A percentile compares a stretch with the other conserved stretches of the same genome.
Conservation (phyloP, 2,113 vertebrate species). For the Bujurquina vittata region DNA sequence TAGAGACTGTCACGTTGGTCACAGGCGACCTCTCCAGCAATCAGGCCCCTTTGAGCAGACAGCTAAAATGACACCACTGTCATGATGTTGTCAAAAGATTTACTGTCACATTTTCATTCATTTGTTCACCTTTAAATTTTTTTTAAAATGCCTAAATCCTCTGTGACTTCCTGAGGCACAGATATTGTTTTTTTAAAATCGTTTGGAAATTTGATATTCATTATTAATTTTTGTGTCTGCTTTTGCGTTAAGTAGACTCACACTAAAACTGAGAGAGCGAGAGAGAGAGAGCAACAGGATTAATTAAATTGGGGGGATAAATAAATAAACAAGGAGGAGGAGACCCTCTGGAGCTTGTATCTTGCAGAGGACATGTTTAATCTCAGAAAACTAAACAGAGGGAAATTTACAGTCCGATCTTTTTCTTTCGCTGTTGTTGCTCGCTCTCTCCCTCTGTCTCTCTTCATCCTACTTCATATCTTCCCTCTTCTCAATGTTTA, state of each 20-base stretch:
- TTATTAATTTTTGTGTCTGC: neutral
- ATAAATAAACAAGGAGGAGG: neutral
- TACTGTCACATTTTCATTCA: neutral
- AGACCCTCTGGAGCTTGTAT: constrained; percentile 8
- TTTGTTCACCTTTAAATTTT: neutral
- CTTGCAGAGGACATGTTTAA: neutral
- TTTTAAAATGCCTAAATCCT: neutral
- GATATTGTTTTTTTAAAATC: too few species aligned
- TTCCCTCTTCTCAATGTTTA: neutral
- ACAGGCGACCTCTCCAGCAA: neutral
- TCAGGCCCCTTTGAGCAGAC: neutral
- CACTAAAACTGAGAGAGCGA: neutral
- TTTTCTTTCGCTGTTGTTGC: neutral
- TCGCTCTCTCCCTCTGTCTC: neutral
- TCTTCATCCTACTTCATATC: neutral
- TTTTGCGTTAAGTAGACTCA: neutral
- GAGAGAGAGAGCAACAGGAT: neutral
- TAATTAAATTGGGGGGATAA: neutral
- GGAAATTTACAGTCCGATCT: neutral
- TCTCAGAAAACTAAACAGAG: neutral
- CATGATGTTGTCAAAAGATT: neutral
- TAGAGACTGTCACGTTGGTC: neutral
- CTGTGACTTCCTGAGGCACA: neutral
- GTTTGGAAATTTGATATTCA: neutral
- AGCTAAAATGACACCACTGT: neutral